Conservation (phyloP, 2,797 vertebrate species). For the Xenentodon cancila region DNA sequence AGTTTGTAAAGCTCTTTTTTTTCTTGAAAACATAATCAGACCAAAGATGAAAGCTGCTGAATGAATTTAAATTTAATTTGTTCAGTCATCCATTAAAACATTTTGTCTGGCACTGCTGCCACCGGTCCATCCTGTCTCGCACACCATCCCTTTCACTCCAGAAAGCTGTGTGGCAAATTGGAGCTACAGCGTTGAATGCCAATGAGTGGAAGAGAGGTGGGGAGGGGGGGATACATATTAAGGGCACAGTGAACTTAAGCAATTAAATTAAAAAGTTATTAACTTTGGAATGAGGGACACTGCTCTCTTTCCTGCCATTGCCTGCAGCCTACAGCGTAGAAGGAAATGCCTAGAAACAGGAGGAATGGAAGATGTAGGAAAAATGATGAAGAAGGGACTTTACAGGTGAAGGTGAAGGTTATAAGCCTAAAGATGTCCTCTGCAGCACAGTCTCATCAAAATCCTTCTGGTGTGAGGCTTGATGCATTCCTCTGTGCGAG, state of each 20-base stretch:
- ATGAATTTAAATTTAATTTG: slow-evolving; percentile 85
- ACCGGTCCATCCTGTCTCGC: slow-evolving; percentile 46
- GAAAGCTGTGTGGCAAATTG: slow-evolving; percentile 81
- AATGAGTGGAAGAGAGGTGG: slow-evolving; percentile 65
- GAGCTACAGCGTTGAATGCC: slow-evolving; percentile 75
- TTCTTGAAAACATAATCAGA: slow-evolving; percentile 61
- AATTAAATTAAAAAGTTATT: slow-evolving; percentile 86
- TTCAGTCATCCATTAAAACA: slow-evolving; percentile 83
- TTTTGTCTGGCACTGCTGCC: slow-evolving; percentile 68
- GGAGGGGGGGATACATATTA: slow-evolving; percentile 64
- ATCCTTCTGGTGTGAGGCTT: not conserved
- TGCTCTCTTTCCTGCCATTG: slow-evolving; percentile 56
- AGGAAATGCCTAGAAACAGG: slow-evolving; percentile 41
- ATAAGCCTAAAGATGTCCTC: slow-evolving; percentile 22
- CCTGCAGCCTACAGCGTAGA: slow-evolving; percentile 65
- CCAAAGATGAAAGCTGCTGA: slow-evolving; percentile 78
- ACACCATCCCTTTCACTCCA: slow-evolving; percentile 25
- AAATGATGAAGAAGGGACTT: slow-evolving; percentile 12
- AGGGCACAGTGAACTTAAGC: slow-evolving; percentile 80
- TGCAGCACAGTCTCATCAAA: slow-evolving; percentile 9
- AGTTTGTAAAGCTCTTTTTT: slow-evolving; percentile 67
- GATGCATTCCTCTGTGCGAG: not conserved
- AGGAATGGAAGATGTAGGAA: not conserved
- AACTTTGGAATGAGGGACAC: slow-evolving; percentile 76
- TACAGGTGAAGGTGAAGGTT: slow-evolving; percentile 43